phyloP scores from a whole-genome alignment of 2,888 invertebrate genomes.

The Branchellion lobata region DNA sequence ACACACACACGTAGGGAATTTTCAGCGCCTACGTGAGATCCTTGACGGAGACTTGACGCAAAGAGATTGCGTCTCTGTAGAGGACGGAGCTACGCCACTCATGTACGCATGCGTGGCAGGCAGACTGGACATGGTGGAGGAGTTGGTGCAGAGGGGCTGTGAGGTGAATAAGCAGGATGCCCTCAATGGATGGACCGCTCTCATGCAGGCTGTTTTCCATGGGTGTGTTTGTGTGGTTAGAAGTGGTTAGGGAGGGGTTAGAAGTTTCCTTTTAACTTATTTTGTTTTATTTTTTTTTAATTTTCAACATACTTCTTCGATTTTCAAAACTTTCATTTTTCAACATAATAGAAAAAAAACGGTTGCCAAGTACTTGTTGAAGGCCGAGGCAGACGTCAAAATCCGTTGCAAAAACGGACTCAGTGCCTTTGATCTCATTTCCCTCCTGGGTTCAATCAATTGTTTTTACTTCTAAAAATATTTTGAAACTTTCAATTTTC shows the following conservation, averaged over 20 bases:
- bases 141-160: conserved; percentile 60
- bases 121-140: conserved; percentile 58
- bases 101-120: conserved; percentile 63
- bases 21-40: conserved; percentile 57
- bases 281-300: too few relatives aligned
- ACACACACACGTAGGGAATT: conserved; percentile 57
- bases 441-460: conserved; percentile 58
- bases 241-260: neutral
- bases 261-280: neutral
- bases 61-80: conserved; percentile 57
- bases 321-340: too few relatives aligned
- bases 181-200: conserved; percentile 63
- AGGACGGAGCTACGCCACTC: conserved; percentile 63
- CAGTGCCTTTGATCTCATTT: conserved; percentile 63
- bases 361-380: conserved; percentile 61
- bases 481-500: too few relatives aligned
- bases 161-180: conserved; percentile 62
- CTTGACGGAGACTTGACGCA: conserved; percentile 58
- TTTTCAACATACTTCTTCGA: too few relatives aligned
- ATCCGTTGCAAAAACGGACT: conserved; percentile 61
- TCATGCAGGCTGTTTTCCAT: conserved; percentile 64
- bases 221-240: conserved; percentile 55
- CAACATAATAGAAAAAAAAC: conserved; percentile 57
- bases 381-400: conserved; percentile 60
- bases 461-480: too few relatives aligned